phyloP scores from a whole-genome alignment of 2,113 vertebrate genomes.

The Perognathus longimembris region DNA sequence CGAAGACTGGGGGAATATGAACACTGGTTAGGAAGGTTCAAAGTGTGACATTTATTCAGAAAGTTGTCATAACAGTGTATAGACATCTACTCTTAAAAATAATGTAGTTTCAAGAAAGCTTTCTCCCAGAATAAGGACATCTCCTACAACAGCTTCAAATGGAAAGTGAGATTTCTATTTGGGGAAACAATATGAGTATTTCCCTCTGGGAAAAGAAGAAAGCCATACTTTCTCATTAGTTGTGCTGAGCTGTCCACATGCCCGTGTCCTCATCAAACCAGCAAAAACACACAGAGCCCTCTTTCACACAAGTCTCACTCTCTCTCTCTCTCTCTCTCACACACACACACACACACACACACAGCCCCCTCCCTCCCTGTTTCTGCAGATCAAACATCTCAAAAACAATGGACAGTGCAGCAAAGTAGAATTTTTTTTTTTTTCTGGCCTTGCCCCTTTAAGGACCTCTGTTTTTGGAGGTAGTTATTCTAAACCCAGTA shows the following conservation, averaged over 20 bases:
- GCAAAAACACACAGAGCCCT: background rate
- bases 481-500: background rate
- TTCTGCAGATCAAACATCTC: background rate
- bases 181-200: background rate
- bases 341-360: too few relatives aligned
- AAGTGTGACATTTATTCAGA: slow-evolving; percentile 63
- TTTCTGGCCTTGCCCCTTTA: background rate
- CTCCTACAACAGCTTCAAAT: background rate
- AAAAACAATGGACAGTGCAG: background rate
- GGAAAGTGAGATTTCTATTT: background rate
- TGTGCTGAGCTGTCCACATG: rapidly evolving
- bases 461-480: background rate
- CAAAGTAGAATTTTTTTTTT: background rate
- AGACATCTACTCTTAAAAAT: slow-evolving; percentile 29
- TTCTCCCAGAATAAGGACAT: slow-evolving; percentile 31
- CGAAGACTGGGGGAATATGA: slow-evolving; percentile 17
- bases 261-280: rapidly evolving
- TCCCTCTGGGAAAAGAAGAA: background rate
- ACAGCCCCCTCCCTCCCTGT: background rate
- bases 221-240: rapidly evolving
- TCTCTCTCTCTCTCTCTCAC: too few relatives aligned
- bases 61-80: slow-evolving; percentile 52
- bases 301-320: background rate
- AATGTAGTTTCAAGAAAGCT: slow-evolving; percentile 13
- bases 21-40: slow-evolving; percentile 25